phyloP scores from a whole-genome alignment of 1,140 invertebrate genomes.

The Magallana angulata region DNA sequence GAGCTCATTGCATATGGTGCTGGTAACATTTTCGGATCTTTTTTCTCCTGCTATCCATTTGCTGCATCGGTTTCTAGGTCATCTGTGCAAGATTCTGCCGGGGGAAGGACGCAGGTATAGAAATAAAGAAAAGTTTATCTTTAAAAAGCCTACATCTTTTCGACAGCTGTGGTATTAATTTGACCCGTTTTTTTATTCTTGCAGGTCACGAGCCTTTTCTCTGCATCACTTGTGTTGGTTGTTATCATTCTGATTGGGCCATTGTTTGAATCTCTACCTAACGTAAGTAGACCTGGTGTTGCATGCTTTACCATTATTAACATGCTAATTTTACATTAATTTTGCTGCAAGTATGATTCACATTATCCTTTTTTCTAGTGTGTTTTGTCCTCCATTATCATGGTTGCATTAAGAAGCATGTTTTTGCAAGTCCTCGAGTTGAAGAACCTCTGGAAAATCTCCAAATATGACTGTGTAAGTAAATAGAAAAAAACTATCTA shows the following conservation, averaged over 20 bases:
- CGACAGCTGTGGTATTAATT: no score
- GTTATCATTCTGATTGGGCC: conserved; percentile 76
- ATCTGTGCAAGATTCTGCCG: conserved; percentile 80
- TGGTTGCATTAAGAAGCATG: conserved; percentile 80
- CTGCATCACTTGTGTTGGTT: conserved; percentile 71
- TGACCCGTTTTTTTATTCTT: conserved; percentile 38
- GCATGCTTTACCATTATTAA: neutral
- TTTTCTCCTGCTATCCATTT: conserved; percentile 80
- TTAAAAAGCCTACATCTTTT: neutral
- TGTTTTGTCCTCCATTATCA: conserved; percentile 79
- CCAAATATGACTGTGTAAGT: conserved; percentile 78
- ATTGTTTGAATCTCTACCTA: conserved; percentile 74
- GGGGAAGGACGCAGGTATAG: conserved; percentile 80
- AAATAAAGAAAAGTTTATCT: neutral
- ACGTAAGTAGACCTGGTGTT: conserved; percentile 65
- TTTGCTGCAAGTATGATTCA: neutral
- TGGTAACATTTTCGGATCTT: conserved; percentile 73
- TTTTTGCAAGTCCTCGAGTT: conserved; percentile 79
- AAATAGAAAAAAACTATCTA: no score
- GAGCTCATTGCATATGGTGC: conserved; percentile 74
- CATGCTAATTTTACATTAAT: neutral
- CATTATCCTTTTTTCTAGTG: conserved; percentile 64
- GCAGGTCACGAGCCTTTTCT: conserved; percentile 73
- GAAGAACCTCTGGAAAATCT: conserved; percentile 76
- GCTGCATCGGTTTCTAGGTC: conserved; percentile 81